Evolutionary conservation across 2,888 invertebrate species (phyloP).

Genomic region (Ptycholaimellus sp.): DNA sequence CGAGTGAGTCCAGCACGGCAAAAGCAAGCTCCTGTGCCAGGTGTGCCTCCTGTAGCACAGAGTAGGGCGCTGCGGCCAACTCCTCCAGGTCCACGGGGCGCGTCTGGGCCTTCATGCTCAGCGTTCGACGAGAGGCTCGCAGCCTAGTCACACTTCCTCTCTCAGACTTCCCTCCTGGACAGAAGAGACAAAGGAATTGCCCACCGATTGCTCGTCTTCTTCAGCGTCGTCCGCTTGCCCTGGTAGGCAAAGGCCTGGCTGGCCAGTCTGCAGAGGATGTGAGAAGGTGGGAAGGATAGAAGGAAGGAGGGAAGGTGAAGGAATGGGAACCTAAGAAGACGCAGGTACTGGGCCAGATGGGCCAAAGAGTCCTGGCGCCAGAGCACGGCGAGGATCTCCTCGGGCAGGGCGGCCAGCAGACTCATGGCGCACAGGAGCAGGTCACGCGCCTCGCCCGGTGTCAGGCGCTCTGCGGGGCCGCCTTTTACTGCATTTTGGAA

Average conservation of each 20-base stretch:
- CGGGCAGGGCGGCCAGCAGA: conserved; percentile 64
- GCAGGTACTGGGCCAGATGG: too few species aligned
- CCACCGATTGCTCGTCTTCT: background rate
- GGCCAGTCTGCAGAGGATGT: conserved; percentile 7
- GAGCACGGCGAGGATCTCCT: conserved; percentile 26
- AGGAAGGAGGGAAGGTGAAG: too few species aligned
- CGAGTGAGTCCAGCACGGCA: too few species aligned
- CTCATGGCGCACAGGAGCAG: conserved; percentile 40
- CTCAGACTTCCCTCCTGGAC: too few species aligned
- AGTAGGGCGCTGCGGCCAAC: conserved; percentile 9
- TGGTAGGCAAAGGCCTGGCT: conserved; percentile 16
- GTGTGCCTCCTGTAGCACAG: conserved; percentile 47
- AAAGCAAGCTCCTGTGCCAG: too few species aligned
- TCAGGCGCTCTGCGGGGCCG: too few species aligned
- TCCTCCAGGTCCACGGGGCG: background rate
- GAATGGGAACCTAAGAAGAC: too few species aligned
- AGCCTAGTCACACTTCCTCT: too few species aligned
- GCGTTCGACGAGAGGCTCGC: background rate
- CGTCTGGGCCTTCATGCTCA: too few species aligned
- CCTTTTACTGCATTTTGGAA: too few species aligned
- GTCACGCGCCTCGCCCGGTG: conserved; percentile 27
- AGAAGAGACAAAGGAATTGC: background rate
- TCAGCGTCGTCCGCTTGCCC: conserved; percentile 2
- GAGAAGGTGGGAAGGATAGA: too few species aligned
- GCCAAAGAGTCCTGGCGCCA: conserved; percentile 5